These are phyloP conservation scores for Oreotragus oreotragus DNA, from an alignment of 2,113 vertebrate genomes.

Conservation along the genomic window DNA sequence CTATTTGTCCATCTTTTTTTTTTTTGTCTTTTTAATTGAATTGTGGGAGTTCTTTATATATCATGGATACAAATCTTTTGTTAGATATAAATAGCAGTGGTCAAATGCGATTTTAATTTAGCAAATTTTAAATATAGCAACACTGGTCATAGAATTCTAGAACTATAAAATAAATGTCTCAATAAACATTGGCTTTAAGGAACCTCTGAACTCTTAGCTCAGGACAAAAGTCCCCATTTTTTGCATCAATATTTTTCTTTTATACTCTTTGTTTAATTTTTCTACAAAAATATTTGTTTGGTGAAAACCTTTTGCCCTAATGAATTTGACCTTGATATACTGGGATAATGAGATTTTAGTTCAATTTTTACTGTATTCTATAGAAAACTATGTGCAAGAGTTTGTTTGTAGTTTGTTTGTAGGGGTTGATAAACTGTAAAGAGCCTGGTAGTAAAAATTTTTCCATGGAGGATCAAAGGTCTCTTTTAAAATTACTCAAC, in stretches of 20 bases:
- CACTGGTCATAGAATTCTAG: neutral
- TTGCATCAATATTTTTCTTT: neutral
- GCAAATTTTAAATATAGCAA: neutral
- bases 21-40: neutral
- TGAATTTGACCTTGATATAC: neutral
- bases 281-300: neutral
- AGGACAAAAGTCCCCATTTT: neutral
- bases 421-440: neutral
- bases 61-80: neutral
- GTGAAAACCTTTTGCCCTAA: neutral
- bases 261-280: neutral
- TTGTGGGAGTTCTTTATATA: neutral
- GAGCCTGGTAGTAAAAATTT: neutral
- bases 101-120: neutral
- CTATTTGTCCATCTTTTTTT: neutral
- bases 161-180: neutral
- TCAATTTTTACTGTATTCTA: neutral
- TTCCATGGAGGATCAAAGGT: neutral
- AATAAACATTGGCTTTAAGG: neutral
- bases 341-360: neutral
- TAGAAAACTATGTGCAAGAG: neutral
- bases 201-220: neutral
- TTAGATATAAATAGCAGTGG: neutral
- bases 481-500: neutral
- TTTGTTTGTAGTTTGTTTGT: neutral